phyloP scores from a whole-genome alignment of 2,888 invertebrate species.

The Drosophila demipolita region DNA sequence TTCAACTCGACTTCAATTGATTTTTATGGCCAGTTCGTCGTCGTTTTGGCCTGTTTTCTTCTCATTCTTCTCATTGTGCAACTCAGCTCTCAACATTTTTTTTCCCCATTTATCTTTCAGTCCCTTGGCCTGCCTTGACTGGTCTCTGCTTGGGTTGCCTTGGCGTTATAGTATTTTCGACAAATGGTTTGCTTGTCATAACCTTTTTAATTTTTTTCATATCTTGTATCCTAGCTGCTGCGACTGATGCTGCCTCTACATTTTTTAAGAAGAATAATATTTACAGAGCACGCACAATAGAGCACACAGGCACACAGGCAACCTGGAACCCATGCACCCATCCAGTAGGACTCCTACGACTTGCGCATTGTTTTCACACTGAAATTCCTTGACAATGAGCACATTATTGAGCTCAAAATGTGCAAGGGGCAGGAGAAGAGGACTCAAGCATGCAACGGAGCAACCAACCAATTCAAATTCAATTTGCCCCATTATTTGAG shows the following conservation, averaged over 20 bases:
- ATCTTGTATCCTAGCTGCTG: constrained; percentile 50
- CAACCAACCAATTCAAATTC: constrained; percentile 83
- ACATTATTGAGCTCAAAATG: constrained; percentile 65
- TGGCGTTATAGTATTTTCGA: constrained; percentile 57
- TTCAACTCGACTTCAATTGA: constrained; percentile 79
- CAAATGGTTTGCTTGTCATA: constrained; percentile 77
- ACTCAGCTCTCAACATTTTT: constrained; percentile 36
- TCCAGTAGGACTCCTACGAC: constrained; percentile 48
- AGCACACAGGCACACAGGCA: constrained; percentile 26
- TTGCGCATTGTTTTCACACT: constrained; percentile 74
- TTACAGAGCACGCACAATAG: constrained; percentile 77
- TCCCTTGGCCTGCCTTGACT: constrained; percentile 21
- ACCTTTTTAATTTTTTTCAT: constrained; percentile 64
- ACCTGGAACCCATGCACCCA: constrained; percentile 21
- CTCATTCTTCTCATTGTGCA: constrained; percentile 37
- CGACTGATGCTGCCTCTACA: constrained; percentile 40
- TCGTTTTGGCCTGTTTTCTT: constrained; percentile 27
- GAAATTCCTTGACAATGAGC: constrained; percentile 73
- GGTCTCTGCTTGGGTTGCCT: constrained; percentile 16
- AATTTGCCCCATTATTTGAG: constrained; percentile 83
- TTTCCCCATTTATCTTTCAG: constrained; percentile 58
- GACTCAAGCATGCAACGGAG: constrained; percentile 33
- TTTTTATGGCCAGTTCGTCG: constrained; percentile 60
- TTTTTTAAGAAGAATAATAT: constrained; percentile 78
- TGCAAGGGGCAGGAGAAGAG: constrained; percentile 27